phyloP scores from a whole-genome alignment of 1,140 invertebrate species.

The Monomorium pharaonis region DNA sequence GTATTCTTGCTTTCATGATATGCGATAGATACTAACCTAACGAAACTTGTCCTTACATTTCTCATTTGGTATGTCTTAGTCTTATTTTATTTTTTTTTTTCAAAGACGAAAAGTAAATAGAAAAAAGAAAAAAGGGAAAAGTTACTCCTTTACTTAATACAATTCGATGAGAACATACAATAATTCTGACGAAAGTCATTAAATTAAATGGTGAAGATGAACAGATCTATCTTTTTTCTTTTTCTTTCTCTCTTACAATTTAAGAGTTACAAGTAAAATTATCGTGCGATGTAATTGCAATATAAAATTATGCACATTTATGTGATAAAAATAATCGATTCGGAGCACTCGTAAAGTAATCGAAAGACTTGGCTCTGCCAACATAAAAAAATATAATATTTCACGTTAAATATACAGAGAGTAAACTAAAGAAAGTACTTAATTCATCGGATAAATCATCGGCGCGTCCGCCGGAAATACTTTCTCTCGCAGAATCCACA shows the following conservation, averaged over 20 bases:
- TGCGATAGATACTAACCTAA: constrained; percentile 82
- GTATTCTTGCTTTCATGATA: constrained; percentile 82
- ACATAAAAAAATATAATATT: constrained; percentile 29
- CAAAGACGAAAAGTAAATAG: constrained; percentile 59
- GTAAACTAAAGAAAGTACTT: constrained; percentile 21
- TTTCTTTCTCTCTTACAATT: constrained; percentile 37
- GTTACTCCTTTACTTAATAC: constrained; percentile 71
- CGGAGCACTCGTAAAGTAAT: constrained; percentile 80
- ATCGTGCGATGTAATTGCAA: constrained; percentile 63
- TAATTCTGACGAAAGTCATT: constrained; percentile 69
- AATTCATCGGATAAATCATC: constrained; percentile 49
- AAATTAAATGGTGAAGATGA: constrained; percentile 76
- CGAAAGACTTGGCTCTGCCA: constrained; percentile 56
- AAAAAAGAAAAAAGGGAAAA: constrained; percentile 54
- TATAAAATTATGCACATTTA: constrained; percentile 74
- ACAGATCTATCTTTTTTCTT: constrained; percentile 74
- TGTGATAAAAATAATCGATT: constrained; percentile 68
- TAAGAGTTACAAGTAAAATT: constrained; percentile 65
- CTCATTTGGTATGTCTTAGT: constrained; percentile 85
- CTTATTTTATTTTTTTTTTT: constrained; percentile 79
- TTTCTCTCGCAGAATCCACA: constrained; percentile 46
- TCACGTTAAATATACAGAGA: constrained; percentile 14
- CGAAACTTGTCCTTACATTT: constrained; percentile 82
- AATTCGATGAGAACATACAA: constrained; percentile 69
- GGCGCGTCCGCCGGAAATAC: constrained; percentile 60